A percentile compares a stretch with the other conserved stretches of the same genome.
Evolutionary conservation across 2,888 invertebrate genomes (phyloP).

Genomic region (Pseudolycoriella hygida): DNA sequence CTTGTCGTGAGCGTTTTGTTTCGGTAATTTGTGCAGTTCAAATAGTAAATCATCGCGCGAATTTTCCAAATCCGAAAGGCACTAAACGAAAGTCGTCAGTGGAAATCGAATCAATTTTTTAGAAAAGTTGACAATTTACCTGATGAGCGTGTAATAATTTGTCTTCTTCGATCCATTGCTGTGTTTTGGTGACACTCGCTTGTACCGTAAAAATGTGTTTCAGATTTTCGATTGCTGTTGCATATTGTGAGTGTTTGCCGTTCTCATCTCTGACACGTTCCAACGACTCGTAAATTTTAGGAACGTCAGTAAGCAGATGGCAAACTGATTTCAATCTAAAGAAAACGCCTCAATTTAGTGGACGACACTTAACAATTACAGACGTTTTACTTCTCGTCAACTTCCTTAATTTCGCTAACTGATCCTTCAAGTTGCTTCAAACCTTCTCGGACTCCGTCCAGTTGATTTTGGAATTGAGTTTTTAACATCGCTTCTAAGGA

Average conservation of each 20-base stretch:
- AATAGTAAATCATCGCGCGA: constrained; percentile 90
- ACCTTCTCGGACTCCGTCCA: constrained; percentile 91
- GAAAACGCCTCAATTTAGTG: constrained; percentile 4
- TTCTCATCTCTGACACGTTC: constrained; percentile 83
- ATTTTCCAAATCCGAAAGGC: constrained; percentile 86
- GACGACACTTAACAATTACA: background rate
- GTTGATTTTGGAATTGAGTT: constrained; percentile 95
- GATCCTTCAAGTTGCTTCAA: constrained; percentile 78
- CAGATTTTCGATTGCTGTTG: constrained; percentile 93
- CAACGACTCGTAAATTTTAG: constrained; percentile 61
- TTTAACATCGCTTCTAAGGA: constrained; percentile 41
- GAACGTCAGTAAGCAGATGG: constrained; percentile 53
- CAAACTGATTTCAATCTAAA: constrained; percentile 60
- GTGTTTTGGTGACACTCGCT: constrained; percentile 86
- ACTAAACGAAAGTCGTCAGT: constrained; percentile 26
- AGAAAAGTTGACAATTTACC: background rate
- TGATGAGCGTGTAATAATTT: constrained; percentile 87
- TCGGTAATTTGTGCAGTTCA: constrained; percentile 84
- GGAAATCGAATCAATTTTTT: constrained; percentile 5
- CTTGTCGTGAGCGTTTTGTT: constrained; percentile 77
- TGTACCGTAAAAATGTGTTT: constrained; percentile 97
- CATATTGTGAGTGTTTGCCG: constrained; percentile 88
- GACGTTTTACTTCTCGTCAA: constrained; percentile 32
- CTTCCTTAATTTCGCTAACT: constrained; percentile 65
- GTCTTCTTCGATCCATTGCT: constrained; percentile 85